Conservation (phyloP, 2,113 vertebrate genomes). For the Sander lucioperca region DNA sequence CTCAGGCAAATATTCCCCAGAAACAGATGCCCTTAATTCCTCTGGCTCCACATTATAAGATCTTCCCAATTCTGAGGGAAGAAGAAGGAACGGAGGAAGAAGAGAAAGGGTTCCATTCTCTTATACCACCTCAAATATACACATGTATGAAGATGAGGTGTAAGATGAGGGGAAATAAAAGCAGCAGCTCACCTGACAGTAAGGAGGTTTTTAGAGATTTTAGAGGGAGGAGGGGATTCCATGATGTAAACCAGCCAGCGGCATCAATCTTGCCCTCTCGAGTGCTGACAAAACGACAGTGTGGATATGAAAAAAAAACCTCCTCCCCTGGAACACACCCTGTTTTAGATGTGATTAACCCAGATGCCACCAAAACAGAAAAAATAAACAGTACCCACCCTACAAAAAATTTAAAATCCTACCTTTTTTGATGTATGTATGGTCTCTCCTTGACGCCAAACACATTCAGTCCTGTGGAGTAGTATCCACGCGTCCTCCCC, state of each 20-base stretch:
- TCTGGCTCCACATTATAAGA: slow-evolving; percentile 60
- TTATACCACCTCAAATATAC: slow-evolving; percentile 15
- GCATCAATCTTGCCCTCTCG: slow-evolving; percentile 55
- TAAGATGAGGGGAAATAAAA: background rate
- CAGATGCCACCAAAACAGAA: slow-evolving; percentile 24
- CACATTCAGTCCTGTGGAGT: slow-evolving; percentile 66
- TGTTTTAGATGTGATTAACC: slow-evolving; percentile 50
- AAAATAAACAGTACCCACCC: background rate
- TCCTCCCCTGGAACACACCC: slow-evolving; percentile 65
- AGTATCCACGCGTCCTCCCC: slow-evolving; percentile 61
- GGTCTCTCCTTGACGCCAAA: slow-evolving; percentile 44
- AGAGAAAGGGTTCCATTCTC: slow-evolving; percentile 31
- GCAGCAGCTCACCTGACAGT: slow-evolving; percentile 34
- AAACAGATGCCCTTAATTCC: slow-evolving; percentile 74
- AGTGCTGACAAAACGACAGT: slow-evolving; percentile 60
- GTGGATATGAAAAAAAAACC: slow-evolving; percentile 25
- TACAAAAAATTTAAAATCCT: background rate
- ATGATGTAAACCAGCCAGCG: slow-evolving; percentile 60
- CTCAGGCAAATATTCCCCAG: slow-evolving; percentile 45
- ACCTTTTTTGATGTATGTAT: slow-evolving; percentile 44
- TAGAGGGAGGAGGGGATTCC: slow-evolving; percentile 71
- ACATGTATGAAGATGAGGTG: slow-evolving; percentile 17
- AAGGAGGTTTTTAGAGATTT: slow-evolving; percentile 38
- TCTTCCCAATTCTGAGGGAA: slow-evolving; percentile 33
- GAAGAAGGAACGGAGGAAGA: slow-evolving; percentile 14